Conservation (phyloP, 2,888 invertebrate species). For the Sericinus montela region DNA sequence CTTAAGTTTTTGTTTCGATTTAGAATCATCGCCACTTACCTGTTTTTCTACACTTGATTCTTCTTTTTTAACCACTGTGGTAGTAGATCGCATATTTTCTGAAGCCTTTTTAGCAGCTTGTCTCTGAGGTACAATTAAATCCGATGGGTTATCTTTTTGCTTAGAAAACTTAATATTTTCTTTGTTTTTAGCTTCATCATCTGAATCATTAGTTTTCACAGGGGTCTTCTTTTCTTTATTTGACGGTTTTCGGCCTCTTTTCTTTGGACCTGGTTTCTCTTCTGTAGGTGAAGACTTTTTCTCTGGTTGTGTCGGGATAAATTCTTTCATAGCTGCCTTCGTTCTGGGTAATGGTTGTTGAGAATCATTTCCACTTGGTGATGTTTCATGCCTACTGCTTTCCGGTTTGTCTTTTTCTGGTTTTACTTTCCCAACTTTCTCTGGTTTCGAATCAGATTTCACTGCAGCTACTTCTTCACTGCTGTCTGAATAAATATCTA, state of each 20-base stretch:
- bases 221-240: slow-evolving; percentile 61
- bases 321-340: slow-evolving; percentile 92
- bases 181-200: slow-evolving; percentile 72
- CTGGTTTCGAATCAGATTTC: slow-evolving; percentile 65
- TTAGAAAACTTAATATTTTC: slow-evolving; percentile 67
- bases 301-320: slow-evolving; percentile 76
- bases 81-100: slow-evolving; percentile 89
- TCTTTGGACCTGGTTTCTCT: slow-evolving; percentile 59
- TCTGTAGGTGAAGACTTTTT: slow-evolving; percentile 43
- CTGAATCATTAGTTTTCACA: slow-evolving; percentile 46
- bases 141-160: slow-evolving; percentile 83
- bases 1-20: slow-evolving; percentile 64
- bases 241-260: slow-evolving; percentile 68
- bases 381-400: slow-evolving; percentile 79
- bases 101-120: slow-evolving; percentile 95
- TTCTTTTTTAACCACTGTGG: slow-evolving; percentile 62
- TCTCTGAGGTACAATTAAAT: slow-evolving; percentile 92
- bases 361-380: slow-evolving; percentile 83
- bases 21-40: slow-evolving; percentile 50
- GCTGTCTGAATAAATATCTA: slow-evolving; percentile 91
- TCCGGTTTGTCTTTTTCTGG: slow-evolving; percentile 69
- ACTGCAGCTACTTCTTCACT: slow-evolving; percentile 75
- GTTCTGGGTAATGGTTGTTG: slow-evolving; percentile 85
- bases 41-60: slow-evolving; percentile 51
- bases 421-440: slow-evolving; percentile 58